Conservation (phyloP, 1,140 invertebrate genomes). For the Zaprionus ghesquierei region DNA sequence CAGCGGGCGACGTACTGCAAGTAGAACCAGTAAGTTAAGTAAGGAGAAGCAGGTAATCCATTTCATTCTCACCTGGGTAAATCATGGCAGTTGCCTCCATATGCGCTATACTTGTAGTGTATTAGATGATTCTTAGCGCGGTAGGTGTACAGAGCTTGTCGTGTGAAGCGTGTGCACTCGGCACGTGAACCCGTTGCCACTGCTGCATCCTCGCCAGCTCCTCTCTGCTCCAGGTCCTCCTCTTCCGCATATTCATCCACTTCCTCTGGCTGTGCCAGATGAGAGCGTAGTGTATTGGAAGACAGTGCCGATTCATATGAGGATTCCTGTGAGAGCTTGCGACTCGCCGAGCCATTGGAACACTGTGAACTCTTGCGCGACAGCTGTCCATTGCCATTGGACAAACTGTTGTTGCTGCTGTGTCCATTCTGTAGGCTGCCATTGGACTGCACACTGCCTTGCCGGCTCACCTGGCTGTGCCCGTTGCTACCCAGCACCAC, state of each 20-base stretch:
- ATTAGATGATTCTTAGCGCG: conserved; percentile 93
- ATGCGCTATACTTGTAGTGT: conserved; percentile 93
- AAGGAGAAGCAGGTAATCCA: not conserved
- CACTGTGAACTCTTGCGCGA: conserved; percentile 74
- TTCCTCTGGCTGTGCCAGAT: conserved; percentile 73
- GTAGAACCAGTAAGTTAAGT: not conserved
- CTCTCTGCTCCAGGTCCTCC: not conserved
- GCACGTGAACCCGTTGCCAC: conserved; percentile 43
- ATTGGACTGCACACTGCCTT: conserved; percentile 65
- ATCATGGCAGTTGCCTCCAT: conserved; percentile 92
- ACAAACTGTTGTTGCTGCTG: conserved; percentile 38
- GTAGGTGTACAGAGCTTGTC: conserved; percentile 94
- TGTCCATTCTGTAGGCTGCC: conserved; percentile 61
- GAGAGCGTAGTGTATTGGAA: conserved; percentile 67
- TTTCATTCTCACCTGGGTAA: conserved; percentile 87
- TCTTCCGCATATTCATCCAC: conserved; percentile 67
- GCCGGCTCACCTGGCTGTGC: conserved; percentile 65
- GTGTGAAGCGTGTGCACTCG: conserved; percentile 89
- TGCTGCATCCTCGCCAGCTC: conserved; percentile 31
- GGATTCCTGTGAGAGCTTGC: conserved; percentile 58
- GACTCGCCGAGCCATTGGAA: conserved; percentile 61
- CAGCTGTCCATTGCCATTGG: conserved; percentile 55
- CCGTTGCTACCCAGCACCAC: conserved; percentile 50
- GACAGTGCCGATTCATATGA: conserved; percentile 73
- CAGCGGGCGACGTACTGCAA: conserved; percentile 58